phyloP scores from a whole-genome alignment of 1,140 invertebrate genomes.

The Tetragnatha versicolor region DNA sequence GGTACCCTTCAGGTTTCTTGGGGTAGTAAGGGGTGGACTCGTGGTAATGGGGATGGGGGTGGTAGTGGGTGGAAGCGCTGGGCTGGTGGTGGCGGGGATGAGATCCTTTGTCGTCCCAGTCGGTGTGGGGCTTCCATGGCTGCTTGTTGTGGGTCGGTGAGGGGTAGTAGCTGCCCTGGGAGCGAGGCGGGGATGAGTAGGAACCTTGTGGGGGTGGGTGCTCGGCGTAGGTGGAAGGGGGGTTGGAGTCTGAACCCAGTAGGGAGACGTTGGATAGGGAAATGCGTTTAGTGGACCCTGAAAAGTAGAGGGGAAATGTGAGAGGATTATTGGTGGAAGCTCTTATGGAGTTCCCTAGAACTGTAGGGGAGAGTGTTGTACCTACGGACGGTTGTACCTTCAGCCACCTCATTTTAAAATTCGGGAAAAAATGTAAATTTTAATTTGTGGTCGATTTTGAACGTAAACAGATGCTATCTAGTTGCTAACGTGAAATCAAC shows the following conservation, averaged over 20 bases:
- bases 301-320: too few species aligned
- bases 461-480: too few species aligned
- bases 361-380: too few species aligned
- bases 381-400: too few species aligned
- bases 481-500: too few species aligned
- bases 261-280: background rate
- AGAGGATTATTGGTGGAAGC: too few species aligned
- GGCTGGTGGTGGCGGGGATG: conserved; percentile 1
- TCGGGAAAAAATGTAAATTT: too few species aligned
- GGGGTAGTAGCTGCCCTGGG: background rate
- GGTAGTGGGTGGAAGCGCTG: background rate
- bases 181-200: background rate
- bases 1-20: background rate
- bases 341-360: too few species aligned
- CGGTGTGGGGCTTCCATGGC: conserved; percentile 31
- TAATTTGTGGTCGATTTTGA: too few species aligned
- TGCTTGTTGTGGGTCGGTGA: background rate
- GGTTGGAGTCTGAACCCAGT: conserved; percentile 23
- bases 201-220: conserved; percentile 41
- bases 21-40: background rate
- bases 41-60: conserved; percentile 23
- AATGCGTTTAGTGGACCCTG: conserved; percentile 16
- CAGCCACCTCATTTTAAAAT: too few species aligned
- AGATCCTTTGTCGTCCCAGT: conserved; percentile 38
- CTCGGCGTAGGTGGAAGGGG: conserved; percentile 34